These are phyloP conservation scores for Lerema accius DNA, from an alignment of 1,140 invertebrate species.

Conservation along the genomic window DNA sequence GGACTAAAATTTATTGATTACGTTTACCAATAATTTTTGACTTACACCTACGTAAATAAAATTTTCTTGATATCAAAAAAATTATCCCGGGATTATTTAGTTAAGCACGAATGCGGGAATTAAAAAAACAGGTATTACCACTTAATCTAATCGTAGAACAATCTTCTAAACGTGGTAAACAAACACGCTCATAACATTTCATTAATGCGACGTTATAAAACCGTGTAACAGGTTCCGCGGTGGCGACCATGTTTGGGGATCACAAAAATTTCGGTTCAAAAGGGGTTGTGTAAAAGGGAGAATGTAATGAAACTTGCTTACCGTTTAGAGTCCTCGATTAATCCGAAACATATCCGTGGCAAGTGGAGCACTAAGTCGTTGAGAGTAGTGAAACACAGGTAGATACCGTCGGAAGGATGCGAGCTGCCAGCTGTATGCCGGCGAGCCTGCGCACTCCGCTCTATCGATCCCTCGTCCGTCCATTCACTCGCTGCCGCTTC, in stretches of 20 bases:
- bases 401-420: conserved; percentile 53
- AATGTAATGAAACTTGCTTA: conserved; percentile 48
- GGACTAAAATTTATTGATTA: background rate
- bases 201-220: conserved; percentile 47
- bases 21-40: background rate
- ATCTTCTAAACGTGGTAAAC: conserved; percentile 42
- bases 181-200: conserved; percentile 51
- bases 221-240: conserved; percentile 61
- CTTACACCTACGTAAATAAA: too few relatives aligned
- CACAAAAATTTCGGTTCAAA: conserved; percentile 10
- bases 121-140: background rate
- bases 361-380: conserved; percentile 54
- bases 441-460: conserved; percentile 73
- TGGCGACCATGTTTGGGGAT: conserved; percentile 24
- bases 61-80: too few relatives aligned
- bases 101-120: background rate
- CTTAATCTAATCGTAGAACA: background rate
- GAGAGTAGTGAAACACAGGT: conserved; percentile 53
- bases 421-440: conserved; percentile 59
- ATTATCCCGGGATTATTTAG: too few relatives aligned
- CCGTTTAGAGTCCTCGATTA: conserved; percentile 67
- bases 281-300: conserved; percentile 3
- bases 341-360: conserved; percentile 60
- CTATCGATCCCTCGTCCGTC: conserved; percentile 69
- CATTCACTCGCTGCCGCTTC: conserved; percentile 70